These are phyloP conservation scores for Hybognathus amarus DNA, from an alignment of 2,797 vertebrate species.

Conservation along the genomic window DNA sequence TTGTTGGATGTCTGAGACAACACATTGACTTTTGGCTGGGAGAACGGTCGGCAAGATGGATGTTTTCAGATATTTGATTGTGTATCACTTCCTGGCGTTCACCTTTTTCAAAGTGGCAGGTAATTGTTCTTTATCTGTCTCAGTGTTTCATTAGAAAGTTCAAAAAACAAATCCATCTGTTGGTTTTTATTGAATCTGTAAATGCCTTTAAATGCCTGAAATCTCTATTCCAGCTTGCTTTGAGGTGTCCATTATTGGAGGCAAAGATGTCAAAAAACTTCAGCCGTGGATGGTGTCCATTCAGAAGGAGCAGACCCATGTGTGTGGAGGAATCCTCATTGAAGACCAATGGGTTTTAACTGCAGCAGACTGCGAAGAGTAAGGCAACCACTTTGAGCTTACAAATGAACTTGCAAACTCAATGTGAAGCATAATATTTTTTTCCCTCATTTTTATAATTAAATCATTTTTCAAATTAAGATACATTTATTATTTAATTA, in stretches of 20 bases:
- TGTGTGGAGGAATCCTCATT: slow-evolving; percentile 62
- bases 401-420: not conserved
- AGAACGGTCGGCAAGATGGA: slow-evolving; percentile 4
- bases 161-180: not conserved
- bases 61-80: not conserved
- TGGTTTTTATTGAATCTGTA: slow-evolving; percentile 1
- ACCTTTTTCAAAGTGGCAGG: slow-evolving; percentile 24
- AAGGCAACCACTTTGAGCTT: not conserved
- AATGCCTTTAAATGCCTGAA: not conserved
- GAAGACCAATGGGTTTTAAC: slow-evolving; percentile 62
- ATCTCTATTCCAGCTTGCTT: slow-evolving; percentile 49
- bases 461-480: not conserved
- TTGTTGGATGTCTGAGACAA: not conserved
- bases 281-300: slow-evolving; percentile 63
- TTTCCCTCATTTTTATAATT: not conserved
- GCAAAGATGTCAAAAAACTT: slow-evolving; percentile 56
- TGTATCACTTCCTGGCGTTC: not conserved
- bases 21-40: not conserved
- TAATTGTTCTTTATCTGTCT: slow-evolving; percentile 8
- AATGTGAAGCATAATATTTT: not conserved
- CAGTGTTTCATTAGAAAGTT: slow-evolving; percentile 4
- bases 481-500: not conserved
- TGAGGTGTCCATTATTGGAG: slow-evolving; percentile 55
- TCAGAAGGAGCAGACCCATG: slow-evolving; percentile 23
- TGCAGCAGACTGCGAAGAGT: slow-evolving; percentile 57